Base-by-base conservation (phyloP, 2,797 vertebrate species). In the Cryptoblepharus egeriae region DNA sequence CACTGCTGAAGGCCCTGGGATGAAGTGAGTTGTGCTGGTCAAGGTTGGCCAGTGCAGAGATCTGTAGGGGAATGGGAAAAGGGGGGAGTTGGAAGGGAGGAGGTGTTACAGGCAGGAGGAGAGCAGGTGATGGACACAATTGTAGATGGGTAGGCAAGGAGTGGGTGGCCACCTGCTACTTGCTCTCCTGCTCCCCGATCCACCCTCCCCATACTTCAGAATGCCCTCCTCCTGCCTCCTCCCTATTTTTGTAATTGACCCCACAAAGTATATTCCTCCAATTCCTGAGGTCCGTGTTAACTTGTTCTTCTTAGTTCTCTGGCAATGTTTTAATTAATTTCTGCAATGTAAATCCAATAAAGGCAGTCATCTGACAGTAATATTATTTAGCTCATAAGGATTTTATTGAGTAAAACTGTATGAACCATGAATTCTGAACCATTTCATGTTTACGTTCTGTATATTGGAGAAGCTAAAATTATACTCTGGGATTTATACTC, bases 311-410 rank as follows among this genome's bases (percentile, higher is more conserved):
- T n/a, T 45, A 80, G 79, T 73, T 82, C 37, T 67, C 4, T 61
- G 3, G 39, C 0, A 63, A 5, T 52, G 5, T 85, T 88, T 74
- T 84, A 72, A 78, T 73, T 85, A 76, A 87, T 86, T 88, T 87
- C 65, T 84, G 2, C 35, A 76, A 79, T 55, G 49, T 52, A 84
- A 75, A 60, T 78, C 35, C 7, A 82, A 24, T 15, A 72, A 76
- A 87, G 75, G 8, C 4, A 60, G 20, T 10, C 2, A 80, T 9
- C 64, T 70, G 6, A 24, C 57, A 22, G 58, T 5, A 57, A 5
- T 74, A 24, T 52, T 39, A 77, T 82, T 86, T 86, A 71, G 6
- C 71, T 81, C 18, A 3, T 35, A 70, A 86, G 26, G 5, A 72
- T 64, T 16, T 20, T 70, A 58, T 84, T 55, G 68, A 87, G 18